Evolutionary conservation across 2,113 vertebrate genomes (phyloP).

Genomic region (Nipponia nippon): DNA sequence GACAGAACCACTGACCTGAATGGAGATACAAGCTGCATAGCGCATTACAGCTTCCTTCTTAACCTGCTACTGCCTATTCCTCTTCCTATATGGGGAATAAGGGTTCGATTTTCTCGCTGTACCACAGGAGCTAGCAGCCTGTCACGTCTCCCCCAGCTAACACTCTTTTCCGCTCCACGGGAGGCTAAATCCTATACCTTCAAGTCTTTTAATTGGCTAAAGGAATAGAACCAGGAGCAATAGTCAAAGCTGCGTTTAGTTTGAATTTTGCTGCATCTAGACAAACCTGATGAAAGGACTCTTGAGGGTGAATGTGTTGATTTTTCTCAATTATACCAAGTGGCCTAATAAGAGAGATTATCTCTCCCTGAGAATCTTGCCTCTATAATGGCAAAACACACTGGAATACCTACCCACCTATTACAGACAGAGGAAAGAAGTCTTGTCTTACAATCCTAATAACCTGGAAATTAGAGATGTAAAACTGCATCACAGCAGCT

Average conservation of each 20-base stretch:
- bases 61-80: background rate
- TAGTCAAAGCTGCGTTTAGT: background rate
- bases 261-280: background rate
- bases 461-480: background rate
- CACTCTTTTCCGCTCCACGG: background rate
- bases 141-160: background rate
- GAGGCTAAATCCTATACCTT: background rate
- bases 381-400: background rate
- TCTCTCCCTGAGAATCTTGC: background rate
- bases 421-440: background rate
- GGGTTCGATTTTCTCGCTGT: background rate
- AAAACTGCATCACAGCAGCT: background rate
- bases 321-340: constrained; percentile 3
- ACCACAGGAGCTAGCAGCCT: background rate
- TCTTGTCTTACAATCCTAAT: background rate
- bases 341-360: background rate
- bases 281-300: background rate
- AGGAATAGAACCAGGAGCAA: background rate
- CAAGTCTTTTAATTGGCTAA: background rate
- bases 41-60: background rate
- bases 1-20: background rate
- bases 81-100: background rate
- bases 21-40: background rate
- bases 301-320: background rate
- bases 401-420: background rate